Conservation (phyloP, 1,140 invertebrate species). For the Bombus breviceps region DNA sequence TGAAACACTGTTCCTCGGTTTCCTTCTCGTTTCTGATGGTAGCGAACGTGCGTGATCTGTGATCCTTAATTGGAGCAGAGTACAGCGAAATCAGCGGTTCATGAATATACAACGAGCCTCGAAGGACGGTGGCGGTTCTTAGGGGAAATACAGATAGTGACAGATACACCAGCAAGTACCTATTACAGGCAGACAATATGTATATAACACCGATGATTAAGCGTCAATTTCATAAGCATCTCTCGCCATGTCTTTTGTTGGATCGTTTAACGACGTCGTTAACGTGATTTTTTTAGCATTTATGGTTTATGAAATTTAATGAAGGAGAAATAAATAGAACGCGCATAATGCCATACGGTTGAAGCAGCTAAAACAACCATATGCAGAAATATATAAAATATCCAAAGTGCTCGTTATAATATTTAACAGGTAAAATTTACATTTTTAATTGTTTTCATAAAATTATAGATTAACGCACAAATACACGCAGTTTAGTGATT, state of each 20-base stretch:
- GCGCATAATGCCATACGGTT: too few relatives aligned
- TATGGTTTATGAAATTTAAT: too few relatives aligned
- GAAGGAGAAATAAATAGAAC: too few relatives aligned
- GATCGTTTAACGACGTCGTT: background rate
- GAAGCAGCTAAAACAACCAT: too few relatives aligned
- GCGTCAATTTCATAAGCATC: slow-evolving; percentile 53
- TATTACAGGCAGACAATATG: slow-evolving; percentile 61
- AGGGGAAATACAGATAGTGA: slow-evolving; percentile 48
- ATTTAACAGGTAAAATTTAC: too few relatives aligned
- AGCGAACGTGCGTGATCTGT: background rate
- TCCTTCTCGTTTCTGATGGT: background rate
- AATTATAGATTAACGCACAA: background rate
- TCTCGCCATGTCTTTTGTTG: background rate
- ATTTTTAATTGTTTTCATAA: background rate
- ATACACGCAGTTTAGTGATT: background rate
- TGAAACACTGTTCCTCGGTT: slow-evolving; percentile 23
- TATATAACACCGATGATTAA: slow-evolving; percentile 51
- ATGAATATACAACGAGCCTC: slow-evolving; percentile 61
- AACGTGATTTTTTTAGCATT: background rate
- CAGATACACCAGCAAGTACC: slow-evolving; percentile 58
- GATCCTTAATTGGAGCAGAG: slow-evolving; percentile 41
- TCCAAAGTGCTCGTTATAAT: too few relatives aligned
- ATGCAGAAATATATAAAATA: too few relatives aligned
- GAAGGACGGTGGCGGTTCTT: background rate
- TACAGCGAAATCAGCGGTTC: slow-evolving; percentile 43